Evolutionary conservation across 2,888 invertebrate species (phyloP), one percentile per base, ranked within the genome.

Genomic region (Helobdella robusta): DNA sequence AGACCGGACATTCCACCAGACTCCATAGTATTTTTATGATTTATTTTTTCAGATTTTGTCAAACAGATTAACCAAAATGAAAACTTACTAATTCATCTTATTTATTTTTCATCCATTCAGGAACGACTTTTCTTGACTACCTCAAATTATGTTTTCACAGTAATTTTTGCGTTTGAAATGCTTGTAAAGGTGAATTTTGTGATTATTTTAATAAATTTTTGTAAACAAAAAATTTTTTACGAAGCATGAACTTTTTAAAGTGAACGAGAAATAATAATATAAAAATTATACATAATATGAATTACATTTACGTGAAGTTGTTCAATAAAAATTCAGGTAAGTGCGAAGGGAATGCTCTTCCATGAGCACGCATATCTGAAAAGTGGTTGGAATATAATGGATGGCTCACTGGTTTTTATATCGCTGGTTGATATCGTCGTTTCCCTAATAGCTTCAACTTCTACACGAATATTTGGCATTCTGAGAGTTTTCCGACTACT

Each of bases 301-400:
- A n/a, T n/a, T n/a, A n/a, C n/a, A n/a, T n/a, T n/a, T n/a, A n/a
- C n/a, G n/a, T n/a, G n/a, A n/a, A n/a, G n/a, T n/a, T n/a, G n/a
- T n/a, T n/a, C n/a, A n/a, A n/a, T 23, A 23, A 34, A 28, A n/a
- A 11, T 61, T 28, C 76, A 93, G 92, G 93, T 97, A 65, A 87
- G 94, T 65, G 90, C 97, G 67, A 86, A 91, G 70, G 95, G 97
- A 64, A 90, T 98, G 86, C 86, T 97, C 77, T 89, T 94, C 76
- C 95, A 97, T 11, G 83, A 86, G 67, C 89, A 91, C 74, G 92
- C 95, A 0, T 99, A 99, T 80, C 91, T 98, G 79, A 93, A 92
- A 72, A 95, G 94, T 66, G 97, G 98, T 6, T 99, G 98, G 98
- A 99, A 99, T 81, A 90, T 97, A 71, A 95, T 99, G 93, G 98